Base-by-base conservation (phyloP, 2,113 vertebrate genomes). In the Sardina pilchardus region DNA sequence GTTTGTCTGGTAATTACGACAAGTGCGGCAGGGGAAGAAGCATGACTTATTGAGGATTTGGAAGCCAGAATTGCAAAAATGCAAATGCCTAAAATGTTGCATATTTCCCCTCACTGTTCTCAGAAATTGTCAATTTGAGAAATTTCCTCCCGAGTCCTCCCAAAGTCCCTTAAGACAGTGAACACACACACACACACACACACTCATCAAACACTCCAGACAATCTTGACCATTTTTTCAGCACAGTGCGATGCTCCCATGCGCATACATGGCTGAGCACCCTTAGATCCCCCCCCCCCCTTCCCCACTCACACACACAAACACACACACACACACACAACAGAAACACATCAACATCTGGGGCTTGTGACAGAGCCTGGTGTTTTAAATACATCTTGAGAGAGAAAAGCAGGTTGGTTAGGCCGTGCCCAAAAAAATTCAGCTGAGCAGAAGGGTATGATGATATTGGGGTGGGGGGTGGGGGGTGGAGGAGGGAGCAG, bases 1-100 rank as follows among this genome's bases (percentile, higher is more conserved):
- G 50, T 34, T 82, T 53, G 53, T 59, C 53, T 59, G 21, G 81
- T 82, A 82, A 82, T 48, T 48, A 44, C 21, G 26, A 24, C 19
- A 24, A 24, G 53, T 59, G 53, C 21, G 21, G 53, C 53, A 59
- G 53, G 53, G 53, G 53, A 24, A 19, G 17, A 53, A 24, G 4
- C 53, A 59, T 59, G 53, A 59, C 53, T 59, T 59, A 59, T 59
- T 59, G 53, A 59, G 53, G 53, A 59, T 59, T 59, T 59, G 53
- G 53, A 59, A 24, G 53, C 4, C 53, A 59, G 53, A 59, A 59
- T 59, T 59, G 21, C 53, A 59, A 59, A 59, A 59, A 59, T 59
- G 53, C 53, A 59, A 59, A 59, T 59, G 53, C 53, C 21, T 50
- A 12, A 24, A 59, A 59, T 59, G 53, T 24, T 59, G 53, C 53